A percentile compares a stretch with the other conserved stretches of the same genome.
Conservation (phyloP, 1,140 invertebrate species). For the Laupala kohalensis region DNA sequence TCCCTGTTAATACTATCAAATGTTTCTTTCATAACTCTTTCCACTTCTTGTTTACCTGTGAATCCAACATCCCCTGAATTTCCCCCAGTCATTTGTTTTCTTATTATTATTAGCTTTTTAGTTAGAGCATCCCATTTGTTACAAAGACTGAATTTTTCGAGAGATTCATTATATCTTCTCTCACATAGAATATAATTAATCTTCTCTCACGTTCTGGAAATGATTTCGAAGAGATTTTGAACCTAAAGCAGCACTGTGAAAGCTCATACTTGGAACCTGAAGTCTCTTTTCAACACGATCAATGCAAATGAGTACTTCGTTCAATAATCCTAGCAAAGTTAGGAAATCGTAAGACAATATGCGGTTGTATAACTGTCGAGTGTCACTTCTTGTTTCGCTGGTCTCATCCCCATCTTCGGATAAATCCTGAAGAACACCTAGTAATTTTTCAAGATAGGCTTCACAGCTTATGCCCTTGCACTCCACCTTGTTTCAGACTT, state of each 20-base stretch:
- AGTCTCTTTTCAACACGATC: neutral
- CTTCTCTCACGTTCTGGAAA: neutral
- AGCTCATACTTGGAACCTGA: neutral
- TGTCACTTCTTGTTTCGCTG: too few relatives aligned
- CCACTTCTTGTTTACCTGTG: neutral
- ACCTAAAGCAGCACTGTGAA: neutral
- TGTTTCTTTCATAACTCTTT: neutral
- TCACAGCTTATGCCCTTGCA: too few relatives aligned
- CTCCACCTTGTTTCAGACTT: too few relatives aligned
- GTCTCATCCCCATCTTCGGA: too few relatives aligned
- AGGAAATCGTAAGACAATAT: too few relatives aligned
- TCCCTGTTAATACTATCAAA: neutral
- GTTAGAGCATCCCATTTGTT: neutral
- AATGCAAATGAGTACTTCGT: neutral
- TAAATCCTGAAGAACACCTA: too few relatives aligned
- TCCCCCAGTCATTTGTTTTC: too few relatives aligned
- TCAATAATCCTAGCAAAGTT: neutral
- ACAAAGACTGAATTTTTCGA: neutral
- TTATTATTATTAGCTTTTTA: too few relatives aligned
- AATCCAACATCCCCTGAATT: neutral
- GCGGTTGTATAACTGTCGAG: too few relatives aligned
- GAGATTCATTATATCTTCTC: neutral
- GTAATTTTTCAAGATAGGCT: too few relatives aligned
- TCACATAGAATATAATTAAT: too few relatives aligned
- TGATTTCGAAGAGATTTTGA: neutral